Evolutionary conservation across 2,888 invertebrate genomes (phyloP).

Genomic region (Polydrusus cervinus): DNA sequence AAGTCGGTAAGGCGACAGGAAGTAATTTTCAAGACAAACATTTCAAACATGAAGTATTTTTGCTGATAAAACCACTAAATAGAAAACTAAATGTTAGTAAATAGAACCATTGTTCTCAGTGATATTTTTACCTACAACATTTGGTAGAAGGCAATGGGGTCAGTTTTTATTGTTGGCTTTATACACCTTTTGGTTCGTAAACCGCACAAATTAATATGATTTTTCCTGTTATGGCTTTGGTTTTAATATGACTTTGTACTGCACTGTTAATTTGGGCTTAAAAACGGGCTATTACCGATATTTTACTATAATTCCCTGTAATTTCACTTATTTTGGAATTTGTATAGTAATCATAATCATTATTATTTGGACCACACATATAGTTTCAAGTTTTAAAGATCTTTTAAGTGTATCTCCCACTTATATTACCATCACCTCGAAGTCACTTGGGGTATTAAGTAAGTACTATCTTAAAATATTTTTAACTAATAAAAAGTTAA

Average conservation of each 20-base stretch:
- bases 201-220: conserved; percentile 38
- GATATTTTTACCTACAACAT: conserved; percentile 12
- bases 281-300: conserved; percentile 41
- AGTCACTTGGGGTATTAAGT: too few relatives aligned
- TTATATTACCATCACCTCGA: too few relatives aligned
- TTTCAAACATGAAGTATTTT: conserved; percentile 33
- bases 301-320: conserved; percentile 41
- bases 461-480: too few relatives aligned
- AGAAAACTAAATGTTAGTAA: conserved; percentile 16
- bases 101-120: conserved; percentile 32
- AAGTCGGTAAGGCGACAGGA: conserved; percentile 36
- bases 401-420: too few relatives aligned
- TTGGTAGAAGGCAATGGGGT: conserved; percentile 6
- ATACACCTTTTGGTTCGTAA: conserved; percentile 30
- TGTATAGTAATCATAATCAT: conserved; percentile 29
- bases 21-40: conserved; percentile 39
- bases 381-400: neutral
- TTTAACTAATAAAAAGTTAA: too few relatives aligned
- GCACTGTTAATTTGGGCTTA: conserved; percentile 35
- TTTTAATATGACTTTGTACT: conserved; percentile 25
- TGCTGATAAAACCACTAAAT: conserved; percentile 33
- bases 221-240: conserved; percentile 32
- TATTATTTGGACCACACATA: conserved; percentile 40
- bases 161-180: conserved; percentile 18
- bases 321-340: conserved; percentile 41